phyloP scores from a whole-genome alignment of 2,888 invertebrate species.

The Macaria notata region DNA sequence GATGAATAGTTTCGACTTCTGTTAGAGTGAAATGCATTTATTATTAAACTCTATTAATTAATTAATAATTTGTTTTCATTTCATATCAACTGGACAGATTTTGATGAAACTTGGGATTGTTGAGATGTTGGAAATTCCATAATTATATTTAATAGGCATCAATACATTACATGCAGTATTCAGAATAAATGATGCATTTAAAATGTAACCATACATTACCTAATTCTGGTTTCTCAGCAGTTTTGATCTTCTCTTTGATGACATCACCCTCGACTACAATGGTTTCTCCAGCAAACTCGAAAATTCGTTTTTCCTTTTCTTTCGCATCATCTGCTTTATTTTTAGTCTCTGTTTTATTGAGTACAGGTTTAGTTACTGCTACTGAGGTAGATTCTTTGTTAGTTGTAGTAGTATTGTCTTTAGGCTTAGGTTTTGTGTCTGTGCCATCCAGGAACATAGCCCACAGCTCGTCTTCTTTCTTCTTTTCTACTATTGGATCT shows the following conservation, averaged over 20 bases:
- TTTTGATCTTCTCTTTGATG: conserved; percentile 67
- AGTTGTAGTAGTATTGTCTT: conserved; percentile 34
- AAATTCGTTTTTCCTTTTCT: conserved; percentile 85
- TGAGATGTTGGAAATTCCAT: too few relatives aligned
- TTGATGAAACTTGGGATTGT: too few relatives aligned
- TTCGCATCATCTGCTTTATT: conserved; percentile 63
- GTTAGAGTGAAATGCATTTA: too few relatives aligned
- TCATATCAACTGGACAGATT: too few relatives aligned
- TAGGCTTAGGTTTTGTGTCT: conserved; percentile 60
- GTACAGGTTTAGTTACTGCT: conserved; percentile 11
- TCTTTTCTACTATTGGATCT: conserved; percentile 85
- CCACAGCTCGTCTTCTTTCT: conserved; percentile 89
- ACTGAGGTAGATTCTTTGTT: conserved; percentile 12
- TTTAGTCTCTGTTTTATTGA: conserved; percentile 17
- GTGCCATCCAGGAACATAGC: conserved; percentile 89
- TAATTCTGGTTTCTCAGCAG: conserved; percentile 50
- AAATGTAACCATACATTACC: conserved; percentile 40
- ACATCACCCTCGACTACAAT: conserved; percentile 79
- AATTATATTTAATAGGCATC: too few relatives aligned
- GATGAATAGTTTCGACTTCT: too few relatives aligned
- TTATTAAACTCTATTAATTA: too few relatives aligned
- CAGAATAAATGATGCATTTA: too few relatives aligned
- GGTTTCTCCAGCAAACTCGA: conserved; percentile 95
- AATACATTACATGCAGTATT: too few relatives aligned
- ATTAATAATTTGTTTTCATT: too few relatives aligned